These are phyloP conservation scores for Eubasilissa splendida DNA, from an alignment of 2,888 invertebrate genomes.

Conservation along the genomic window DNA sequence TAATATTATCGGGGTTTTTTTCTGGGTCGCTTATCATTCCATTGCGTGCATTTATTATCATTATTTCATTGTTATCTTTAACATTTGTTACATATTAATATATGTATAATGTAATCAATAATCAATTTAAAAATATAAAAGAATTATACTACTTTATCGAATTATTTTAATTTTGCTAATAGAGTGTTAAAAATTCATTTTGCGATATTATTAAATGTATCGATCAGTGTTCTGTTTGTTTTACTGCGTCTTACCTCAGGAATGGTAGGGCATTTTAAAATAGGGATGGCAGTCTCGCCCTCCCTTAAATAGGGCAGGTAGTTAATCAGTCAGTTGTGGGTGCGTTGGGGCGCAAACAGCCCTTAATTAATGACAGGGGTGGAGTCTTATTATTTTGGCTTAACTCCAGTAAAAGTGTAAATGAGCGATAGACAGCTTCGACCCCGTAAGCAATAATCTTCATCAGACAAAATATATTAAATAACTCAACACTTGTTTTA, in stretches of 20 bases:
- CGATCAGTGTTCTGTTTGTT: not conserved
- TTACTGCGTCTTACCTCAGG: constrained; percentile 3
- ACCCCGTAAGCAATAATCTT: not conserved
- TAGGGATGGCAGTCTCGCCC: not conserved
- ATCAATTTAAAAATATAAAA: no score
- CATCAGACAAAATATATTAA: not conserved
- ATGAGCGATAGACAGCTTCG: constrained; percentile 18
- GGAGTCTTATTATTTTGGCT: constrained; percentile 23
- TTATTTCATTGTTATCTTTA: no score
- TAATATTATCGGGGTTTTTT: no score
- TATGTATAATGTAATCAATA: no score
- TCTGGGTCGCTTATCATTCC: no score
- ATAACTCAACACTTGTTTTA: no score
- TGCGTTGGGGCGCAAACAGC: constrained; percentile 23
- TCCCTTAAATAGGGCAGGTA: constrained; percentile 20
- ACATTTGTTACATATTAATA: no score
- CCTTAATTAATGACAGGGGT: constrained; percentile 22
- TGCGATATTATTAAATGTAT: not conserved
- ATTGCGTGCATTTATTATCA: no score
- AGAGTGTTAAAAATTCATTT: no score
- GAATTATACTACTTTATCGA: no score
- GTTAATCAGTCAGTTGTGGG: constrained; percentile 23
- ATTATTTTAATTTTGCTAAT: no score
- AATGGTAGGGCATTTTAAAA: constrained; percentile 13
- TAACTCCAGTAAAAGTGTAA: constrained; percentile 21